Evolutionary conservation across 2,888 invertebrate species (phyloP).

Genomic region (Falcaria lacertinaria): DNA sequence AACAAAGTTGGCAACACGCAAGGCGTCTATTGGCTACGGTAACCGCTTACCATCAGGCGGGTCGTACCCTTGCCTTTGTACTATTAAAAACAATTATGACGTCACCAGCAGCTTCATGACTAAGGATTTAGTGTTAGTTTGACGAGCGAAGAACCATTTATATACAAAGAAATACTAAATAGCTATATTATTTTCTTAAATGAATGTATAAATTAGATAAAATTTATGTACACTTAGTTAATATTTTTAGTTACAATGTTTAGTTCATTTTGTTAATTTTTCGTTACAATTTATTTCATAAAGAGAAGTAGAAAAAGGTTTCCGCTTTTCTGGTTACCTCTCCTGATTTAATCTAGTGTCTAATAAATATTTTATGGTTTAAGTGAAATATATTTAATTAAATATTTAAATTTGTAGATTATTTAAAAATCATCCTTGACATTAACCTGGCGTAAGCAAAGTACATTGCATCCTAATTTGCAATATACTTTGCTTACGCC

Average conservation of each 20-base stretch:
- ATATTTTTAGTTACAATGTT: slow-evolving; percentile 2
- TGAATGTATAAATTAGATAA: neutral
- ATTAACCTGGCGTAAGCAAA: too few species aligned
- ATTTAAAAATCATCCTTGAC: too few species aligned
- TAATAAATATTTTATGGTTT: slow-evolving; percentile 13
- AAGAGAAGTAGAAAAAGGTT: too few species aligned
- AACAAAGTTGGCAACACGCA: too few species aligned
- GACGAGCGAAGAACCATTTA: neutral
- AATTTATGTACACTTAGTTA: neutral
- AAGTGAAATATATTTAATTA: slow-evolving; percentile 17
- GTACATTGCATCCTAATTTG: too few species aligned
- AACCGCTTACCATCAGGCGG: too few species aligned
- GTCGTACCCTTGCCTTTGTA: too few species aligned
- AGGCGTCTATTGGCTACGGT: too few species aligned
- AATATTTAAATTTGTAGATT: neutral
- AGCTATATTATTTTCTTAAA: neutral
- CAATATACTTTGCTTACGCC: too few species aligned
- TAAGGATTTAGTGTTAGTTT: too few species aligned
- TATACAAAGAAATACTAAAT: neutral
- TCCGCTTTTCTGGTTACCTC: neutral
- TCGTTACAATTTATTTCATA: neutral
- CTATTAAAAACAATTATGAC: too few species aligned
- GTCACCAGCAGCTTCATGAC: too few species aligned
- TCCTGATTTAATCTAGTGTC: slow-evolving; percentile 2
- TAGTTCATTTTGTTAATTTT: slow-evolving; percentile 9